These are phyloP conservation scores for Hiodon tergisus DNA, from an alignment of 2,113 vertebrate species.

Conservation along the genomic window DNA sequence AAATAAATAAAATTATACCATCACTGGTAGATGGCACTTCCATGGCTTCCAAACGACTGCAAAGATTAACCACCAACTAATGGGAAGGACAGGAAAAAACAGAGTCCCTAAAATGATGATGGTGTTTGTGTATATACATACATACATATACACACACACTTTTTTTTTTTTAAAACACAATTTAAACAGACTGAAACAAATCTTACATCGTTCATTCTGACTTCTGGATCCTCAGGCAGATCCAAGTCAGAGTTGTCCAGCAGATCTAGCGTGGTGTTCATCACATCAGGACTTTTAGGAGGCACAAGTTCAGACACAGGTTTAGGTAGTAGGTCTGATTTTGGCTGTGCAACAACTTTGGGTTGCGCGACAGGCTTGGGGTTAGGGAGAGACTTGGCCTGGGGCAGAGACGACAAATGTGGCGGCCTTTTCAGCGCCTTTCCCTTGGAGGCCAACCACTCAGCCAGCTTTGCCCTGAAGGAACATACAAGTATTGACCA, in stretches of 20 bases:
- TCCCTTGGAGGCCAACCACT: slow-evolving; percentile 73
- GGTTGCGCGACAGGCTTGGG: neutral
- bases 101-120: neutral
- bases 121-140: neutral
- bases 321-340: slow-evolving; percentile 22
- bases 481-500: neutral
- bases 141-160: neutral
- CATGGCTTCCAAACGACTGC: slow-evolving; percentile 61
- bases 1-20: neutral
- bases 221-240: slow-evolving; percentile 38
- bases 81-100: neutral
- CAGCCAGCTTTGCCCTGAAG: slow-evolving; percentile 66
- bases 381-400: slow-evolving; percentile 13
- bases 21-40: slow-evolving; percentile 40
- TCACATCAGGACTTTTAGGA: slow-evolving; percentile 17
- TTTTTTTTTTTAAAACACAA: neutral
- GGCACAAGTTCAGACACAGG: slow-evolving; percentile 16
- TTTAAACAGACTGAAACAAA: neutral
- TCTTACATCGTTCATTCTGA: slow-evolving; percentile 53
- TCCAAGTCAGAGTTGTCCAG: slow-evolving; percentile 48
- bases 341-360: neutral
- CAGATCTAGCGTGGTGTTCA: slow-evolving; percentile 55
- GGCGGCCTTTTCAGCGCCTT: slow-evolving; percentile 70
- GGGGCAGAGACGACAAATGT: slow-evolving; percentile 15
- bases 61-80: slow-evolving; percentile 66